A percentile compares a stretch with the other conserved stretches of the same genome.
These are phyloP conservation scores for Melanerpes aurifrons DNA, from an alignment of 2,113 vertebrate species.

Conservation along the genomic window DNA sequence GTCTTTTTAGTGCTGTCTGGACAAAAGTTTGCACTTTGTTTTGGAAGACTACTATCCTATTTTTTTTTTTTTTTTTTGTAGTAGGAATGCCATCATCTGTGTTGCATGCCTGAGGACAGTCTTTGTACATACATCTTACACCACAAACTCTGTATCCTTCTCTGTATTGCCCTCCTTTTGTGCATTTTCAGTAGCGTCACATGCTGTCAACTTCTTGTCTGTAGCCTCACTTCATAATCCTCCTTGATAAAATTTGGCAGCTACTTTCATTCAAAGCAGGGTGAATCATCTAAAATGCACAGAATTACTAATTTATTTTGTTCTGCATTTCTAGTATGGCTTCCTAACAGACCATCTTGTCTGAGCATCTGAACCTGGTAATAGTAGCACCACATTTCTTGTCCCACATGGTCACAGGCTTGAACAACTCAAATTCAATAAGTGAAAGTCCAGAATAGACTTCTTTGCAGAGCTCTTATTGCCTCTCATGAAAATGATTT, in stretches of 20 bases:
- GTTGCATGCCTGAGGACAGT: neutral
- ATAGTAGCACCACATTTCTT: neutral
- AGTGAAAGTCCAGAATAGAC: neutral
- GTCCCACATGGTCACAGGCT: neutral
- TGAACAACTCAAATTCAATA: neutral
- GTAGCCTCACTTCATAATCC: slow-evolving; percentile 12
- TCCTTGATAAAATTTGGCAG: slow-evolving; percentile 5
- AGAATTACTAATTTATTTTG: neutral
- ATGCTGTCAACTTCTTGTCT: neutral
- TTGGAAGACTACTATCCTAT: neutral
- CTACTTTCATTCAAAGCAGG: slow-evolving; percentile 19
- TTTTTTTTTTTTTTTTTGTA: neutral
- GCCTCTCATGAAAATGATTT: neutral
- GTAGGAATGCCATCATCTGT: neutral
- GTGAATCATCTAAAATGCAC: neutral
- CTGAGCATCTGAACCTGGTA: neutral
- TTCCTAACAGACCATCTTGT: neutral
- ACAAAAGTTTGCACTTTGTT: neutral
- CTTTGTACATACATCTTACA: neutral
- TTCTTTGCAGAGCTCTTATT: neutral
- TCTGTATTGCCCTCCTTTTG: neutral
- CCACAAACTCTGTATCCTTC: neutral
- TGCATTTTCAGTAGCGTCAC: neutral
- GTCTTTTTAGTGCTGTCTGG: neutral
- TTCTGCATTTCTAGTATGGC: neutral